phyloP scores from a whole-genome alignment of 2,797 vertebrate genomes.

The Mycteria americana region DNA sequence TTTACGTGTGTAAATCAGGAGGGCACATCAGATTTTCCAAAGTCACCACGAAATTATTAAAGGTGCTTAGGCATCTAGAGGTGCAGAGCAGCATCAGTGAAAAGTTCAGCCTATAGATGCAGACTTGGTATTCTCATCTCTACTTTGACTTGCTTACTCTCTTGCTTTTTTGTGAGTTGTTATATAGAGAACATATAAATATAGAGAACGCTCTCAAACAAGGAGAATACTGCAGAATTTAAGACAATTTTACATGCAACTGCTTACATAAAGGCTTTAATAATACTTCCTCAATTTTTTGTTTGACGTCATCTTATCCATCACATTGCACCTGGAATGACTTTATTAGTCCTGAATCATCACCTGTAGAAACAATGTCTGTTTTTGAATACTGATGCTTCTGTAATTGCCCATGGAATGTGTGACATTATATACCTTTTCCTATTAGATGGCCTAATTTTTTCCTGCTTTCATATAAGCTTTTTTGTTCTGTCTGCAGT shows the following conservation, averaged over 20 bases:
- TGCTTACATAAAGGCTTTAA: background rate
- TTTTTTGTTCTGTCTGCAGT: background rate
- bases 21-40: background rate
- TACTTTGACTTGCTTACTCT: background rate
- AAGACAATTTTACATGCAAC: fast-evolving
- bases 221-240: background rate
- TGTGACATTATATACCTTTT: background rate
- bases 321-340: background rate
- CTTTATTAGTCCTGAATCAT: background rate
- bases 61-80: background rate
- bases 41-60: background rate
- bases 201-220: background rate
- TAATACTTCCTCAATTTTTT: background rate
- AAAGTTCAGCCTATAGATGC: background rate
- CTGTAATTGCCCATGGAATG: background rate
- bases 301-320: background rate
- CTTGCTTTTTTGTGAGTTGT: background rate
- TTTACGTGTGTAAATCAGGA: background rate
- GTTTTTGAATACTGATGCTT: background rate
- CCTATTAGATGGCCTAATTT: background rate
- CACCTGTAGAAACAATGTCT: background rate
- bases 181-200: background rate
- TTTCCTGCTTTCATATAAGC: background rate
- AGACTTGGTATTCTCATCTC: background rate
- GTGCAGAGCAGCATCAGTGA: background rate